Percentiles rank a stretch among this genome's conserved stretches.
These are phyloP conservation scores for Agapornis canus DNA, from an alignment of 2,797 vertebrate genomes.

Conservation along the genomic window DNA sequence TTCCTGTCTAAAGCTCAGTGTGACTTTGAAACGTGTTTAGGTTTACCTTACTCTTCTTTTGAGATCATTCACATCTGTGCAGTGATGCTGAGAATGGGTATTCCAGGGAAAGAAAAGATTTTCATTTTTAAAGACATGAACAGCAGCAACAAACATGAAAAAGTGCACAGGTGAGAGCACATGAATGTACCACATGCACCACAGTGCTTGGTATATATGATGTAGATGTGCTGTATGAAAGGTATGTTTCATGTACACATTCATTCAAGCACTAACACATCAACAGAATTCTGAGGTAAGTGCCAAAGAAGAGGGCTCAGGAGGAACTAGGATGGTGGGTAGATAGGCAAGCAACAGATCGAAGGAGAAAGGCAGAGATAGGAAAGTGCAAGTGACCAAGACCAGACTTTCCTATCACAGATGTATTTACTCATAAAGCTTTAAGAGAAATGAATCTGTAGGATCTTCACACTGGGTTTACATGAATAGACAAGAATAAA, in stretches of 20 bases:
- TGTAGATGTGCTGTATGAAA: background rate
- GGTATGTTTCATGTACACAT: rapidly evolving
- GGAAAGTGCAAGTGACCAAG: background rate
- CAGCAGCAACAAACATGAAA: background rate
- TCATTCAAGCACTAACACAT: background rate
- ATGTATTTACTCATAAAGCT: background rate
- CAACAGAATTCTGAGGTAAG: background rate
- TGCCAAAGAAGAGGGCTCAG: background rate
- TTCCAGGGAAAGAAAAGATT: background rate
- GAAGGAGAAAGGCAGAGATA: background rate
- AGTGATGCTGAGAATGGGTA: background rate
- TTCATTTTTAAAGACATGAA: background rate
- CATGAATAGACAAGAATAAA: background rate
- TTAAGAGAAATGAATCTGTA: background rate
- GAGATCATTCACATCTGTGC: too few relatives aligned
- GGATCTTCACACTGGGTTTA: background rate
- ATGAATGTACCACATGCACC: rapidly evolving
- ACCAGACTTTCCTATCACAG: background rate
- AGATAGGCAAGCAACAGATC: background rate
- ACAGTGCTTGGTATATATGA: background rate
- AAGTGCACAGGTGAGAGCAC: background rate
- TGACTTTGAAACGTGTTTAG: background rate
- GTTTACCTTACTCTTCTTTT: background rate
- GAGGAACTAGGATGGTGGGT: background rate
- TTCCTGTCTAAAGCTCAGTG: background rate